Percentiles rank a stretch among this genome's conserved stretches.
phyloP scores from a whole-genome alignment of 2,888 invertebrate genomes.

The Anarsia innoxiella region DNA sequence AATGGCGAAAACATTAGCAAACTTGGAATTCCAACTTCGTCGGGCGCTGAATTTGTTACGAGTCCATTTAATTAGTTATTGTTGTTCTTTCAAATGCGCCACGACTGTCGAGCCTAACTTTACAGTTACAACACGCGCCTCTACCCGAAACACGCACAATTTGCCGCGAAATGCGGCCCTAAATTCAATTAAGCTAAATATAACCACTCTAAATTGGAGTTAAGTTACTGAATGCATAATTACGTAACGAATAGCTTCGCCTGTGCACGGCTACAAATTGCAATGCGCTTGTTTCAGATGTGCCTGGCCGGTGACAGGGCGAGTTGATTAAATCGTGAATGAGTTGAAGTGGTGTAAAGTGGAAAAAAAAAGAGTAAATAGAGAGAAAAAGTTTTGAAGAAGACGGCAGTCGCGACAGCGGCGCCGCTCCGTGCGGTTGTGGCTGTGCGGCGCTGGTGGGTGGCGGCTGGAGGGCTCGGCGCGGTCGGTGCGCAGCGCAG shows the following conservation, averaged over 20 bases:
- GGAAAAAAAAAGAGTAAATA: too few relatives aligned
- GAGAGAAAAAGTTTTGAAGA: conserved; percentile 23
- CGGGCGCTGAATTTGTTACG: conserved; percentile 24
- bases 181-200: conserved; percentile 29
- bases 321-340: too few relatives aligned
- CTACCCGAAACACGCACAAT: conserved; percentile 36
- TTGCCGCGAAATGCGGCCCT: conserved; percentile 29
- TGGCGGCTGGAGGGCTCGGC: conserved; percentile 51
- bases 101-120: conserved; percentile 23
- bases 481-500: conserved; percentile 62
- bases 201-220: conserved; percentile 19
- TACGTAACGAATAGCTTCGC: neutral
- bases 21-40: conserved; percentile 27
- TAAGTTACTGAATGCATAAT: conserved; percentile 19
- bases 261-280: conserved; percentile 9
- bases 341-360: too few relatives aligned
- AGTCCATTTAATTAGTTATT: conserved; percentile 46
- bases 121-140: conserved; percentile 45
- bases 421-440: conserved; percentile 50
- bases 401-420: conserved; percentile 47
- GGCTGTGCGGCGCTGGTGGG: conserved; percentile 57
- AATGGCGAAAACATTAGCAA: conserved; percentile 12
- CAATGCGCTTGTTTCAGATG: conserved; percentile 43
- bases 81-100: conserved; percentile 35
- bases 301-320: too few relatives aligned